A percentile compares a stretch with the other conserved stretches of the same genome.
These are phyloP conservation scores for Petrocephalus sullivani DNA, from an alignment of 2,797 vertebrate species.

Conservation along the genomic window DNA sequence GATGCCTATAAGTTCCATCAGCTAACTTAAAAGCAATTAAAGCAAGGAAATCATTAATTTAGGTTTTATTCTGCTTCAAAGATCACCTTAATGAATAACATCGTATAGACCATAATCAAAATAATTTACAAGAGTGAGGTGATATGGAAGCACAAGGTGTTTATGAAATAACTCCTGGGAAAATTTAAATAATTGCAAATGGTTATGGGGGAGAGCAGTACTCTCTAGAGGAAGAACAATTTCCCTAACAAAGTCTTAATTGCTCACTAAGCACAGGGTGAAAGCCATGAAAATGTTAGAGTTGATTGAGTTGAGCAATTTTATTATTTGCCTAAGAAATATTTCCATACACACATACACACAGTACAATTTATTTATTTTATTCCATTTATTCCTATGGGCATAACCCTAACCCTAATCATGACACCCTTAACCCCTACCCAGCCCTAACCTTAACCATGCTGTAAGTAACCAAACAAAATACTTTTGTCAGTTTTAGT, in stretches of 20 bases:
- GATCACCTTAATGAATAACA: background rate
- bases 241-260: background rate
- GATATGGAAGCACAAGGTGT: background rate
- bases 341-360: background rate
- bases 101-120: background rate
- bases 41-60: background rate
- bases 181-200: background rate
- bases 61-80: background rate
- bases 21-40: background rate
- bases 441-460: too few species aligned
- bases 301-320: background rate
- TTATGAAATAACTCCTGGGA: background rate
- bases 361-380: too few species aligned
- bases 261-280: background rate
- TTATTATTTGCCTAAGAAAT: background rate
- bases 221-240: background rate
- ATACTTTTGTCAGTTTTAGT: too few species aligned
- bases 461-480: too few species aligned
- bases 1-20: background rate
- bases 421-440: too few species aligned
- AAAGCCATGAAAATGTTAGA: background rate
- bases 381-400: too few species aligned
- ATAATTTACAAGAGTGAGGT: background rate
- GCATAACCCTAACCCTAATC: too few species aligned
- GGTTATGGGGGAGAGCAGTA: background rate